Evolutionary conservation across 2,113 vertebrate species (phyloP).

Genomic region (Pteronura brasiliensis): DNA sequence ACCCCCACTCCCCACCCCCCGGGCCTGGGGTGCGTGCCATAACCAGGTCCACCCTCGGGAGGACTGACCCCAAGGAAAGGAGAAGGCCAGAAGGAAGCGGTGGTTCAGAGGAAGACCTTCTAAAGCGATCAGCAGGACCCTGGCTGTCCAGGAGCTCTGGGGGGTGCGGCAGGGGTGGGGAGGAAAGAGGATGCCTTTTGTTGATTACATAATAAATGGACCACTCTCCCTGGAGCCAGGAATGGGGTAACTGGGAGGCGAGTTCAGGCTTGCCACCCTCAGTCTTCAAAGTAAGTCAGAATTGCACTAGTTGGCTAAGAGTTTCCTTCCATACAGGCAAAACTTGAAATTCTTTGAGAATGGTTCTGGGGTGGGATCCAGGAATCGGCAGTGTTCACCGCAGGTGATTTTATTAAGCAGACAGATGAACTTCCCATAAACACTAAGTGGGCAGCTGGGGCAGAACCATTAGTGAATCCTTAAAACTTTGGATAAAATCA

Average conservation of each 20-base stretch:
- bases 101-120: background rate
- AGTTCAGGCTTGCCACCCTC: background rate
- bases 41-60: background rate
- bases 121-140: background rate
- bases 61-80: background rate
- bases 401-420: background rate
- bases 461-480: background rate
- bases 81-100: background rate
- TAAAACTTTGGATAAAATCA: background rate
- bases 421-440: background rate
- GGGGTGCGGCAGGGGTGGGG: accelerated
- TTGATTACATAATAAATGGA: background rate
- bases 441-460: background rate
- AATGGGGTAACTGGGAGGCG: background rate
- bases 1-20: accelerated
- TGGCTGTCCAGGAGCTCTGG: background rate
- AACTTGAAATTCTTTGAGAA: background rate
- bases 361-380: background rate
- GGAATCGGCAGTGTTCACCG: background rate
- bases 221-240: background rate
- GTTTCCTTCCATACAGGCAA: background rate
- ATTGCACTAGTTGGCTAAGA: background rate
- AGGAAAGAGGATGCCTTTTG: background rate
- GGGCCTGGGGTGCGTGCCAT: background rate
- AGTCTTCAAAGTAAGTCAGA: background rate